phyloP scores from a whole-genome alignment of 2,888 invertebrate genomes.

The Zonitis immaculata region DNA sequence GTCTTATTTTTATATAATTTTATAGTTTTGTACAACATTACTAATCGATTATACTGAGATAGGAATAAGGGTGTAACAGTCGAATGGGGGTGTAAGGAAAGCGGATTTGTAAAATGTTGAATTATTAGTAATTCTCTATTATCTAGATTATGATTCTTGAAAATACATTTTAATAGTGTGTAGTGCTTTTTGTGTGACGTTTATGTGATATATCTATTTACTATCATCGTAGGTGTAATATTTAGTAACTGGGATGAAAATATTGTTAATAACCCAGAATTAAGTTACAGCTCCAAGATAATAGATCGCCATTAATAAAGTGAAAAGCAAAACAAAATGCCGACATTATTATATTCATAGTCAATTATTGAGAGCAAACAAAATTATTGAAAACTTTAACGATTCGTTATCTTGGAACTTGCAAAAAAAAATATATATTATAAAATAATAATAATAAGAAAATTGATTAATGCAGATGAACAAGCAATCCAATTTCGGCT shows the following conservation, averaged over 20 bases:
- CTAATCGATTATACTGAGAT: conserved; percentile 33
- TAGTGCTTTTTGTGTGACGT: conserved; percentile 53
- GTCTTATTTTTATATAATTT: conserved; percentile 46
- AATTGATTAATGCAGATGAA: conserved; percentile 35
- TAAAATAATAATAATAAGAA: too few species aligned
- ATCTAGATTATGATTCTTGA: conserved; percentile 23
- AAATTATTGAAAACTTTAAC: too few species aligned
- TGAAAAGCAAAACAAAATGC: too few species aligned
- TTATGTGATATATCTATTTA: conserved; percentile 50
- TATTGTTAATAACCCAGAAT: too few species aligned
- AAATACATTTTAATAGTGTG: conserved; percentile 42
- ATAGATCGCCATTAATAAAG: conserved; percentile 9
- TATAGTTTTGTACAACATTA: conserved; percentile 43
- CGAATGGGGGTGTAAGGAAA: neutral
- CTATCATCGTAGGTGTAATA: conserved; percentile 37
- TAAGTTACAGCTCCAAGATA: conserved; percentile 17
- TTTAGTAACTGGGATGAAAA: conserved; percentile 15
- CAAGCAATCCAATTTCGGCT: conserved; percentile 23
- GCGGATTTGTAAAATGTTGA: conserved; percentile 39
- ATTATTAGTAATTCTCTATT: conserved; percentile 40
- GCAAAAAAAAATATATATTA: too few species aligned
- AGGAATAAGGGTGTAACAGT: conserved; percentile 19
- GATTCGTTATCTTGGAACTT: conserved; percentile 27
- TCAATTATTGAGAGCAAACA: conserved; percentile 3
- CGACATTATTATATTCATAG: too few species aligned